Conservation (phyloP, 92 coral and sea anemone species). For the Porites cylindrica region DNA sequence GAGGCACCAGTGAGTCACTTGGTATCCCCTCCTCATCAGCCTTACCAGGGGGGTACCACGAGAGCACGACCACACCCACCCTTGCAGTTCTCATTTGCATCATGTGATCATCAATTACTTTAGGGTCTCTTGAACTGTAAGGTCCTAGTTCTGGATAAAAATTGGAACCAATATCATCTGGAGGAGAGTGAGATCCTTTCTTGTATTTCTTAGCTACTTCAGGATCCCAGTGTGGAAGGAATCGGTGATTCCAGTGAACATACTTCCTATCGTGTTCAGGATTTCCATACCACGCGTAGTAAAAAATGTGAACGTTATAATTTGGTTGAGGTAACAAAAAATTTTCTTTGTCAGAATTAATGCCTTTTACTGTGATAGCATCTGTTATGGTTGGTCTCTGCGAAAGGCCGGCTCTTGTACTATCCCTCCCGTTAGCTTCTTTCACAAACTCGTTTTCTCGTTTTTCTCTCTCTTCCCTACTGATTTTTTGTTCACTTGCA, state of each 20-base stretch:
- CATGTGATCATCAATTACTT: slow-evolving; percentile 86
- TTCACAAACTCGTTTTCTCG: slow-evolving; percentile 1
- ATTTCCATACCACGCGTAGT: slow-evolving; percentile 98
- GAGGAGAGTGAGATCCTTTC: slow-evolving; percentile 82
- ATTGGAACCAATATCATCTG: slow-evolving; percentile 94
- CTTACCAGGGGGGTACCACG: slow-evolving; percentile 96
- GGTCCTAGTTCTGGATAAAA: slow-evolving; percentile 95
- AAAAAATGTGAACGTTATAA: slow-evolving; percentile 91
- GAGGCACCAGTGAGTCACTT: slow-evolving; percentile 71
- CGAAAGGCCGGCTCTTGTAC: neutral
- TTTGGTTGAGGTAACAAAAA: slow-evolving; percentile 62
- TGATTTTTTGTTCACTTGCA: neutral
- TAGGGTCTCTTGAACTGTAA: slow-evolving; percentile 88
- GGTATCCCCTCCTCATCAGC: slow-evolving; percentile 93
- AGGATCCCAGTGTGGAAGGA: slow-evolving; percentile 90
- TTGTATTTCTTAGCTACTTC: slow-evolving; percentile 72
- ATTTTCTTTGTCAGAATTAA: neutral
- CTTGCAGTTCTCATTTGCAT: slow-evolving; percentile 88
- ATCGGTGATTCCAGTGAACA: slow-evolving; percentile 94
- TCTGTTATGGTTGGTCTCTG: neutral
- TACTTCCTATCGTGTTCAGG: slow-evolving; percentile 82
- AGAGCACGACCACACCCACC: slow-evolving; percentile 90
- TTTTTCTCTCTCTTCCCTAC: neutral
- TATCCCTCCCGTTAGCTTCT: neutral
- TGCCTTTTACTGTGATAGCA: neutral